A percentile compares a stretch with the other conserved stretches of the same genome.
Evolutionary conservation across 1,140 invertebrate species (phyloP).

Genomic region (Lepidurus arcticus): DNA sequence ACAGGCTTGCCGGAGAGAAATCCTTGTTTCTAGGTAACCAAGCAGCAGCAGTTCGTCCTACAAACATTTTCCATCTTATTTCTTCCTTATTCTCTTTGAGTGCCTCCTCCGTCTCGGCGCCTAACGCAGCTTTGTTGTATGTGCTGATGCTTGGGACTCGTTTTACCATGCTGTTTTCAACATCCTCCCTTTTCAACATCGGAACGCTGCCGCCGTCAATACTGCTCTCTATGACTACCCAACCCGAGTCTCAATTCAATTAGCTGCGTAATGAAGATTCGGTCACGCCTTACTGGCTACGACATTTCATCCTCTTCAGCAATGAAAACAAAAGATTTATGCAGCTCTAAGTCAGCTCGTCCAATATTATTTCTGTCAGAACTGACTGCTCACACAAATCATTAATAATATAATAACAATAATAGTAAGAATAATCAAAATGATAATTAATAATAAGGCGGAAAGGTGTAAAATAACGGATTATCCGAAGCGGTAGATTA

Average conservation of each 20-base stretch:
- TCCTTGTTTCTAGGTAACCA: constrained; percentile 19
- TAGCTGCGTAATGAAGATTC: background rate
- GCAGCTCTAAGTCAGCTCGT: no score
- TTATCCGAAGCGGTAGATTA: no score
- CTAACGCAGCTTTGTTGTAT: background rate
- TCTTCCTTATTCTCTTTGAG: constrained; percentile 9
- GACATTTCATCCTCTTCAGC: background rate
- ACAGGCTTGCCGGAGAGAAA: background rate
- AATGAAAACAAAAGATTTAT: no score
- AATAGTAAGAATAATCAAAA: no score
- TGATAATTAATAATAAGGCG: no score
- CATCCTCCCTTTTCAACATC: background rate
- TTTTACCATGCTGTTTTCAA: background rate
- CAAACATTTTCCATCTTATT: background rate
- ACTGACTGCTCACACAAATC: no score
- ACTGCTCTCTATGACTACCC: constrained; percentile 5
- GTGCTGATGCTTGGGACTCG: constrained; percentile 1
- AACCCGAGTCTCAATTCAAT: constrained; percentile 1
- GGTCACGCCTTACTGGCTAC: background rate
- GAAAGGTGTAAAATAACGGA: no score
- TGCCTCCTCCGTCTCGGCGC: background rate
- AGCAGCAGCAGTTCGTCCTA: background rate
- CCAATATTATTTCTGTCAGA: no score
- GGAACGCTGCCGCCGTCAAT: background rate
- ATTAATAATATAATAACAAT: no score